Evolutionary conservation across 2,888 invertebrate species (phyloP), one percentile per base, ranked within the genome.

Genomic region (Drosophila aldrichi): DNA sequence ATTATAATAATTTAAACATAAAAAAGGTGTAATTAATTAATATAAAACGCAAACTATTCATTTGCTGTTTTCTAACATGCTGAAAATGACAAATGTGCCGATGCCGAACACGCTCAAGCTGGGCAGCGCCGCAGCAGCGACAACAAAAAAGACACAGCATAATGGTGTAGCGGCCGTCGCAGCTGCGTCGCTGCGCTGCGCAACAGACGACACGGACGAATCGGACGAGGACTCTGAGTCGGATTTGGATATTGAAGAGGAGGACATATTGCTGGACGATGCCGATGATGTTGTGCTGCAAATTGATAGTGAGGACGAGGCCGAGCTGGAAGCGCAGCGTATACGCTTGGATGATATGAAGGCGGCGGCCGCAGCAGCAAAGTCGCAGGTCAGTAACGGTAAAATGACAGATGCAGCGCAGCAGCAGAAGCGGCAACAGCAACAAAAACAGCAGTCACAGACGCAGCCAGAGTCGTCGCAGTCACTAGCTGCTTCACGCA

Each of bases 251-350:
- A 78, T 87, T 12, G 88, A 82, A 6, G 84, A 82, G 5, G 88
- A 88, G 46, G 83, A 84, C 49, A 81, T 74, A 61, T 74, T 84
- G 40, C 65, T 77, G 2, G 88, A 85, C 20, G 86, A 88, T 58
- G 77, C 76, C 5, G 91, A 90, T 48, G 91, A 89, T 56, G 84
- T 84, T 12, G 73, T 78, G 8, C 40, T 91, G 40, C 84, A 89
- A 62, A 89, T 90, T 44, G 91, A 91, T 66, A 91, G 91, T 55
- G 91, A 92, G 67, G 91, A 91, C 56, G 91, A 91, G 74, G 91
- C 92, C 4, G 91, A 91, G 56, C 58, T 91, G 54, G 91, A 91
- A 46, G 91, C 91, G 3, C 91, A 91, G 63, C 90, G 91, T 58
- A 91, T 91, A 70, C 83, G 86, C 16, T 81, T 92, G 65, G 90